These are phyloP conservation scores for Cydia pomonella DNA, from an alignment of 1,140 invertebrate genomes.

Conservation along the genomic window DNA sequence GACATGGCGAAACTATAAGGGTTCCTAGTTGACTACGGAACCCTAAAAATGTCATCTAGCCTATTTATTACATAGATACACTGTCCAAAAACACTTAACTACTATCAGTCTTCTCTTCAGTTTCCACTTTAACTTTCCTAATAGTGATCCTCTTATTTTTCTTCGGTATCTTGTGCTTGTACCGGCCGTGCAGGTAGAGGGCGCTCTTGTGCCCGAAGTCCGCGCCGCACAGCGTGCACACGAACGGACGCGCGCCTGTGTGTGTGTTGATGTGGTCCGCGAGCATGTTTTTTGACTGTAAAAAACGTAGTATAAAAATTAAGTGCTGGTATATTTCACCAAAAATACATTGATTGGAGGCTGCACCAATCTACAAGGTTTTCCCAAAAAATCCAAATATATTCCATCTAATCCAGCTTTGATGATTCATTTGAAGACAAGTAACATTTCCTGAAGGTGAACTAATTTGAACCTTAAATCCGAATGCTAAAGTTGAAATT, in stretches of 20 bases:
- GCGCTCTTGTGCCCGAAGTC: constrained; percentile 14
- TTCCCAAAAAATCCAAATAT: too few species aligned
- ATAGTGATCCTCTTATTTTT: background rate
- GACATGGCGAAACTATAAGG: too few species aligned
- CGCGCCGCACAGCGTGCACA: constrained; percentile 20
- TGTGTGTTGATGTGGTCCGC: constrained; percentile 33
- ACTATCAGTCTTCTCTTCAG: background rate
- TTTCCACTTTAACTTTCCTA: background rate
- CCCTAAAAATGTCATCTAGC: too few species aligned
- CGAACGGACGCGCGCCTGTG: constrained; percentile 35
- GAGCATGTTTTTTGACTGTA: background rate
- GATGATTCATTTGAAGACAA: too few species aligned
- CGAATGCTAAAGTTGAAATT: too few species aligned
- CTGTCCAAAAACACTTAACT: too few species aligned
- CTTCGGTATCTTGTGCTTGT: background rate
- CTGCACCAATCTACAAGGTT: too few species aligned
- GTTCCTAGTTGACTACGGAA: too few species aligned
- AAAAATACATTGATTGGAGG: background rate
- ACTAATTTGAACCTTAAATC: too few species aligned
- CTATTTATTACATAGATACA: too few species aligned
- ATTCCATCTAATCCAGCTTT: too few species aligned
- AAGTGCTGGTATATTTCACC: background rate
- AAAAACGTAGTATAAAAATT: background rate
- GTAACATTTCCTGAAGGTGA: too few species aligned
- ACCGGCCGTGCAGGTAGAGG: constrained; percentile 1